These are phyloP conservation scores for Selene dorsalis DNA, from an alignment of 2,797 vertebrate species.

Conservation along the genomic window DNA sequence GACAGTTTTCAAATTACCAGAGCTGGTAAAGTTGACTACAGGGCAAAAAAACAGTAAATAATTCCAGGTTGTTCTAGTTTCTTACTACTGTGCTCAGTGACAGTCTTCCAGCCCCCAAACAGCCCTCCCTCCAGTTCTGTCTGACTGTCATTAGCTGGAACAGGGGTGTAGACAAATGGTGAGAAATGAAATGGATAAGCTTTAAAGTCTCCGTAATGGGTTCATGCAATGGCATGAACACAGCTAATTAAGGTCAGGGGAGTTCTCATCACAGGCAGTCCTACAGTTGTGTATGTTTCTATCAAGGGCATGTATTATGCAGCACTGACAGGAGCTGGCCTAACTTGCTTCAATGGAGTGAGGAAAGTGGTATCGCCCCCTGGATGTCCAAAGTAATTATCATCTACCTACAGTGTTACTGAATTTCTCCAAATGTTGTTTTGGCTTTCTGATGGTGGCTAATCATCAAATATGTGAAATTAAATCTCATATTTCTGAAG, in stretches of 20 bases:
- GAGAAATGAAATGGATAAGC: constrained; percentile 83
- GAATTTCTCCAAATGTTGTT: constrained; percentile 49
- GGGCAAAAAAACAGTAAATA: constrained; percentile 42
- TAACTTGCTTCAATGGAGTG: constrained; percentile 52
- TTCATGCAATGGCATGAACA: constrained; percentile 80
- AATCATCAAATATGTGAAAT: constrained; percentile 29
- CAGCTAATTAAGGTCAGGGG: constrained; percentile 84
- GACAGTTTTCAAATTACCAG: constrained; percentile 23
- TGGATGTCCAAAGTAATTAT: constrained; percentile 58
- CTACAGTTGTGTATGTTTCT: constrained; percentile 73
- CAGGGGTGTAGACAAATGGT: constrained; percentile 76
- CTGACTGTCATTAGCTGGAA: constrained; percentile 77
- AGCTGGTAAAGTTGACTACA: constrained; percentile 55
- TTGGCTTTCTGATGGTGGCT: constrained; percentile 28
- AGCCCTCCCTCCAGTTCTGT: constrained; percentile 44
- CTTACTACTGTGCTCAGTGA: constrained; percentile 39
- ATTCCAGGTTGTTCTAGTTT: constrained; percentile 53
- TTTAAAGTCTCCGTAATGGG: constrained; percentile 83
- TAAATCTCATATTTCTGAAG: constrained; percentile 25
- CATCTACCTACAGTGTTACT: constrained; percentile 45
- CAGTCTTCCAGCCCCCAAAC: constrained; percentile 43
- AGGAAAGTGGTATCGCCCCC: constrained; percentile 48
- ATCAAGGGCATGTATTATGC: constrained; percentile 76
- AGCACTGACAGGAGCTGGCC: constrained; percentile 51
- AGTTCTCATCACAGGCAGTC: constrained; percentile 73